A percentile compares a stretch with the other conserved stretches of the same genome.
Evolutionary conservation across 2,888 invertebrate genomes (phyloP).

Genomic region (Prosopocoilus inquinatus): DNA sequence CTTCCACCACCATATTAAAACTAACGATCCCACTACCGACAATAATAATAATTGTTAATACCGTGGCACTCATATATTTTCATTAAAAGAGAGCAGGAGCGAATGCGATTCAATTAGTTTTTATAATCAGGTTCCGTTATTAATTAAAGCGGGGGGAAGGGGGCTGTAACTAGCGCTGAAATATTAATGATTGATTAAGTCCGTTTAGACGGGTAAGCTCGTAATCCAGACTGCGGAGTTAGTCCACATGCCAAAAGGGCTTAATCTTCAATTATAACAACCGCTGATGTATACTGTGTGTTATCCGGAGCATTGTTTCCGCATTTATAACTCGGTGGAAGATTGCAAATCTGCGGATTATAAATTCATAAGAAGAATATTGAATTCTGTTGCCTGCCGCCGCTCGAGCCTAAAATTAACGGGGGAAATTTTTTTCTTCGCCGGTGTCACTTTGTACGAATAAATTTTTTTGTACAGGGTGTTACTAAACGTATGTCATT

Average conservation of each 20-base stretch:
- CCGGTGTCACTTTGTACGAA: too few species aligned
- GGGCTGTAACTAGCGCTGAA: slow-evolving; percentile 21
- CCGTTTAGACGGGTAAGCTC: slow-evolving; percentile 28
- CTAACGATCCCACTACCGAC: too few species aligned
- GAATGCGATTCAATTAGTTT: slow-evolving; percentile 15
- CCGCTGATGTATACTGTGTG: slow-evolving; percentile 19
- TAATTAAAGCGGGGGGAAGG: slow-evolving; percentile 10
- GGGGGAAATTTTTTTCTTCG: too few species aligned
- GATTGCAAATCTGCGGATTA: slow-evolving; percentile 12
- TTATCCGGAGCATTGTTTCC: slow-evolving; percentile 14
- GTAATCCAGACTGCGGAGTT: slow-evolving; percentile 31
- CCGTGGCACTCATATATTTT: slow-evolving; percentile 7
- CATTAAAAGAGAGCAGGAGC: slow-evolving; percentile 11
- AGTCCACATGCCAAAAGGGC: slow-evolving; percentile 36
- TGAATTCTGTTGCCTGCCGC: not conserved
- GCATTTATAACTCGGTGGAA: slow-evolving; percentile 16
- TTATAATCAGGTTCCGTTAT: slow-evolving; percentile 15
- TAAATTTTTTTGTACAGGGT: too few species aligned
- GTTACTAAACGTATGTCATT: too few species aligned
- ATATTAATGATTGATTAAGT: slow-evolving; percentile 36
- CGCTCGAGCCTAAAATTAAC: too few species aligned
- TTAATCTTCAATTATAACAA: slow-evolving; percentile 38
- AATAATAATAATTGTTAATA: too few species aligned
- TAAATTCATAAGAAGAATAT: slow-evolving; percentile 8
- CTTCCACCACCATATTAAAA: too few species aligned